phyloP scores from a whole-genome alignment of 2,888 invertebrate genomes.

The Brachynemurus nebulosus region DNA sequence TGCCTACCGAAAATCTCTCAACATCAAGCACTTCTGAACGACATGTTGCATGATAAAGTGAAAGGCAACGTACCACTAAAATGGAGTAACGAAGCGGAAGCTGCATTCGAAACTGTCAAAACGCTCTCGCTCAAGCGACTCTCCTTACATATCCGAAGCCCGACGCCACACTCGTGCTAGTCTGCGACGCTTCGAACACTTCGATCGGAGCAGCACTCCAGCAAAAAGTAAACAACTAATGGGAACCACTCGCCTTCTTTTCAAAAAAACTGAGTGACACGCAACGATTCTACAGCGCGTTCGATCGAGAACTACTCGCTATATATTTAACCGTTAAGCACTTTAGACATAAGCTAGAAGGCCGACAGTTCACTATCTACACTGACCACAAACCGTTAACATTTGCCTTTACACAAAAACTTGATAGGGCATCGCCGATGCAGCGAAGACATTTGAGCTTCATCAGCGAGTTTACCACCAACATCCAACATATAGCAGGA shows the following conservation, averaged over 20 bases:
- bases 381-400: slow-evolving; percentile 27
- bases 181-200: not conserved
- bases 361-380: slow-evolving; percentile 19
- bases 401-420: slow-evolving; percentile 22
- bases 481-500: slow-evolving; percentile 24
- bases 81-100: not conserved
- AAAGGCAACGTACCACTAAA: slow-evolving; percentile 21
- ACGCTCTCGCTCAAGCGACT: not conserved
- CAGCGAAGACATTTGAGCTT: slow-evolving; percentile 24
- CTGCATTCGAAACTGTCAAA: not conserved
- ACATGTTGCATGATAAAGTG: slow-evolving; percentile 20
- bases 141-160: not conserved
- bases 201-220: not conserved
- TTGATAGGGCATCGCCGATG: slow-evolving; percentile 23
- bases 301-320: slow-evolving; percentile 24
- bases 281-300: slow-evolving; percentile 12
- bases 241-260: slow-evolving; percentile 20
- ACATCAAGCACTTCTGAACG: slow-evolving; percentile 24
- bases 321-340: slow-evolving; percentile 23
- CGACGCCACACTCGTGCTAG: not conserved
- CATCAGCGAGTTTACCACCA: slow-evolving; percentile 26
- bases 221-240: slow-evolving; percentile 20
- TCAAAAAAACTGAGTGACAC: slow-evolving; percentile 22
- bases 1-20: slow-evolving; percentile 25
- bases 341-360: slow-evolving; percentile 28